These are phyloP conservation scores for Zoanthus sansibaricus DNA, from an alignment of 92 coral and sea anemone genomes.

Conservation along the genomic window DNA sequence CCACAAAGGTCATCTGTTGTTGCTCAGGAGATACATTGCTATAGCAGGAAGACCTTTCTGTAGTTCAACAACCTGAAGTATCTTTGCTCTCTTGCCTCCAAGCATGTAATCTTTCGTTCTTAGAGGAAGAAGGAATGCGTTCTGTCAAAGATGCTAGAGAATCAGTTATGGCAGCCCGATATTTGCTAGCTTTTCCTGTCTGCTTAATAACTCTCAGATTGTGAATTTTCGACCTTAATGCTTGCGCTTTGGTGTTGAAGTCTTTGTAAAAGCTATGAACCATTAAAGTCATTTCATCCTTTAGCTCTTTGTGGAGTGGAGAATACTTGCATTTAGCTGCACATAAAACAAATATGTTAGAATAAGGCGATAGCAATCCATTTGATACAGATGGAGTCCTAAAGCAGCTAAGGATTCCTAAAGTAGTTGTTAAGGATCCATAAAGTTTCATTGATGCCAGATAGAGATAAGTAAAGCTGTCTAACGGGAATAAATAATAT, in stretches of 20 bases:
- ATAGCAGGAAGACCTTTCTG: background rate
- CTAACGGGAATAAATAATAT: too few species aligned
- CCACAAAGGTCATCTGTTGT: background rate
- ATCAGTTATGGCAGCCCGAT: background rate
- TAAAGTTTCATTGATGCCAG: too few species aligned
- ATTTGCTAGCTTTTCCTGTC: background rate
- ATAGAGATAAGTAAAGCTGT: too few species aligned
- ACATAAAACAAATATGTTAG: conserved; percentile 4
- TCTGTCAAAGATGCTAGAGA: background rate
- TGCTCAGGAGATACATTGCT: background rate
- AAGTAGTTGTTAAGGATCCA: too few species aligned
- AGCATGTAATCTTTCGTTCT: background rate
- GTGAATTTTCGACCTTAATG: background rate
- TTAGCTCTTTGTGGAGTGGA: conserved; percentile 3
- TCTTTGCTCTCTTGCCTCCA: background rate
- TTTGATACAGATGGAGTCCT: background rate
- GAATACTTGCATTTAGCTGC: conserved; percentile 17
- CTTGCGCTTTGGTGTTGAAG: background rate
- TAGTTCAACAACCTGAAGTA: background rate
- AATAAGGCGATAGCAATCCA: background rate
- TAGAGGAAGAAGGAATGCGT: background rate
- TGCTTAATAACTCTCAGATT: background rate
- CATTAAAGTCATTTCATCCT: conserved; percentile 13
- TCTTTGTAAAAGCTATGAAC: conserved; percentile 16
- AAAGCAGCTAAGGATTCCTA: background rate